Base-by-base conservation (phyloP, 1,140 invertebrate species). In the Pseudomyrmex concolor region DNA sequence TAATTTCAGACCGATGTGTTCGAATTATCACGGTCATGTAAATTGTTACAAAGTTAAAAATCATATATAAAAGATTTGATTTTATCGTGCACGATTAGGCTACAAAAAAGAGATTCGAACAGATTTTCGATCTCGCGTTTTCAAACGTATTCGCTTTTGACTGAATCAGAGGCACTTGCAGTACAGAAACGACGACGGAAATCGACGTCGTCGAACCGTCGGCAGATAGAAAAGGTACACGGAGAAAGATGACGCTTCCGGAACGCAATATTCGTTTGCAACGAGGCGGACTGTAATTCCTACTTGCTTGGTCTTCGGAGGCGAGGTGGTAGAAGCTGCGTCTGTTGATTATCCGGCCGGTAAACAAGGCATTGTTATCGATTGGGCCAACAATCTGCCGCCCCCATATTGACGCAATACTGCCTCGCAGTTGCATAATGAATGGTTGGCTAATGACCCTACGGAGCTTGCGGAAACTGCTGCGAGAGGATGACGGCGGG, bases 401-500 rank as follows among this genome's bases (percentile, higher is more conserved):
- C 88, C 62, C 78, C 88, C 78, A 89, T 92, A 92, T 92, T 92
- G 91, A 92, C 91, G 91, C 90, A 91, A 92, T 92, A 92, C 90
- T 90, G 90, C 90, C 84, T 90, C 88, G 87, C 90, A 91, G 89
- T 91, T 92, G 91, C 91, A 92, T 92, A 92, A 92, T 92, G 91
- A 92, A 92, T 92, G 91, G 91, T 91, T 91, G 87, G 91, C 91
- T 92, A 92, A 92, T 92, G 91, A 92, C 91, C 91, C 91, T 90
- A 91, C 91, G 90, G 91, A 91, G 91, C 89, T 92, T 92, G 91
- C 91, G 91, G 91, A 90, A 92, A 92, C 91, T 90, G 87, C 90
- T 92, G 86, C 86, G 51, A 89, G 91, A 89, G 89, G 83, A 88
- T 86, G 88, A 83, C 76, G 86, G 66, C 22, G 76, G 64, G 34